These are phyloP conservation scores for Pissodes strobi DNA, from an alignment of 1,140 invertebrate genomes.

Conservation along the genomic window DNA sequence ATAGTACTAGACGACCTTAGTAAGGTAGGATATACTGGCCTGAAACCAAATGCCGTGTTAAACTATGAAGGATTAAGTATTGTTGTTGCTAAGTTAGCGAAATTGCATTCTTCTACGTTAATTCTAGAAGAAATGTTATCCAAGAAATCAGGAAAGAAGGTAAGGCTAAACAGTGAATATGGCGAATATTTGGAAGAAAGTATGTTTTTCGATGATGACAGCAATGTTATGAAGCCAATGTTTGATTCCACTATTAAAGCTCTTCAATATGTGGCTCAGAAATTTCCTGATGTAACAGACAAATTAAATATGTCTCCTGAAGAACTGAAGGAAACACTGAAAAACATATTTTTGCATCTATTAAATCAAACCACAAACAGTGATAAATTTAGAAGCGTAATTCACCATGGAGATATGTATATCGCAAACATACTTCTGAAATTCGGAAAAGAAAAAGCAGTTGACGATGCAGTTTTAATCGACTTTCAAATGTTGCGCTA, in stretches of 20 bases:
- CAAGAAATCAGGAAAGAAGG: not conserved
- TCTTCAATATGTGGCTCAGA: not conserved
- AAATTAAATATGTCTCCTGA: not conserved
- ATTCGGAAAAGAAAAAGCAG: not conserved
- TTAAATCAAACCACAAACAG: not conserved
- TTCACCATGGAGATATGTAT: slow-evolving; percentile 19
- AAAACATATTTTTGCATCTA: not conserved
- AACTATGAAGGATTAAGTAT: not conserved
- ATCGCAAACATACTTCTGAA: slow-evolving; percentile 14
- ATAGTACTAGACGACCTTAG: slow-evolving; percentile 17
- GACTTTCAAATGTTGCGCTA: slow-evolving; percentile 23
- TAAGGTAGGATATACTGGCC: not conserved
- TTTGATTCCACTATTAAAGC: not conserved
- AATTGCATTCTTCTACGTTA: slow-evolving; percentile 6
- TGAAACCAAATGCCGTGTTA: slow-evolving; percentile 4
- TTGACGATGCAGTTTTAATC: not conserved
- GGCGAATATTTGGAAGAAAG: not conserved
- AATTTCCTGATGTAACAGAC: not conserved
- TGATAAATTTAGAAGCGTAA: slow-evolving; percentile 4
- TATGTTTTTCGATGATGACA: not conserved
- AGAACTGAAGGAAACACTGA: not conserved
- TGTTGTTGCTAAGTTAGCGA: slow-evolving; percentile 5
- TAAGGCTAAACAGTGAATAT: slow-evolving; percentile 8
- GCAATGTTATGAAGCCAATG: not conserved
- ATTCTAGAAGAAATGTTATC: slow-evolving; percentile 19